Conservation (phyloP, 1,140 invertebrate genomes). For the Ptiloglossa arizonensis region DNA sequence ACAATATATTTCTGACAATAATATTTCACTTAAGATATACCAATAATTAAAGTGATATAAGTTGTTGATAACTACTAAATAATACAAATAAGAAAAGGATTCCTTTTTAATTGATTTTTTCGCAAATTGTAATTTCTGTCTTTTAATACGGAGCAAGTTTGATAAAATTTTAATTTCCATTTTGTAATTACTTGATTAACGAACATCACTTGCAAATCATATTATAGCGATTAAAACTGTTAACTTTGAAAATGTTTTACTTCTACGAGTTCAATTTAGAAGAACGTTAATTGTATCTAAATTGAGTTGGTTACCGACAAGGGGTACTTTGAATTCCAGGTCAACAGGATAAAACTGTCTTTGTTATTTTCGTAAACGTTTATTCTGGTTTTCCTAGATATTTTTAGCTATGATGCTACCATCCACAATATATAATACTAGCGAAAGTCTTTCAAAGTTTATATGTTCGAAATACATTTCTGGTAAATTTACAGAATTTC, state of each 20-base stretch:
- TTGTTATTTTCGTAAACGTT: conserved; percentile 49
- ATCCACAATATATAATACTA: conserved; percentile 14
- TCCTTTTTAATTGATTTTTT: no score
- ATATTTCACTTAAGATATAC: no score
- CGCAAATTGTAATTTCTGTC: no score
- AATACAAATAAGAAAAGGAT: no score
- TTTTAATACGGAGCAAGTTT: no score
- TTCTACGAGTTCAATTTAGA: background rate
- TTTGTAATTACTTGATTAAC: no score
- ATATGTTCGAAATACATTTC: background rate
- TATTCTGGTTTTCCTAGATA: conserved; percentile 31
- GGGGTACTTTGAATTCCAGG: conserved; percentile 41
- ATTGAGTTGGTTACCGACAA: background rate
- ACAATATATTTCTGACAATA: no score
- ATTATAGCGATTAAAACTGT: background rate
- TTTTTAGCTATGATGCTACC: conserved; percentile 25
- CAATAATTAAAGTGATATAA: no score
- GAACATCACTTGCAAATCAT: background rate
- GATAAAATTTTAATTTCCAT: no score
- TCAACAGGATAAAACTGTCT: conserved; percentile 49
- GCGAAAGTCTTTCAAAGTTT: background rate
- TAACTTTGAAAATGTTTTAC: background rate
- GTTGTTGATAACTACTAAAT: no score
- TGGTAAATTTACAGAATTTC: conserved; percentile 2
- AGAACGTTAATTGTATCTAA: conserved; percentile 30